These are phyloP conservation scores for Rhopalosiphum nymphaeae DNA, from an alignment of 2,888 invertebrate genomes.

Conservation along the genomic window DNA sequence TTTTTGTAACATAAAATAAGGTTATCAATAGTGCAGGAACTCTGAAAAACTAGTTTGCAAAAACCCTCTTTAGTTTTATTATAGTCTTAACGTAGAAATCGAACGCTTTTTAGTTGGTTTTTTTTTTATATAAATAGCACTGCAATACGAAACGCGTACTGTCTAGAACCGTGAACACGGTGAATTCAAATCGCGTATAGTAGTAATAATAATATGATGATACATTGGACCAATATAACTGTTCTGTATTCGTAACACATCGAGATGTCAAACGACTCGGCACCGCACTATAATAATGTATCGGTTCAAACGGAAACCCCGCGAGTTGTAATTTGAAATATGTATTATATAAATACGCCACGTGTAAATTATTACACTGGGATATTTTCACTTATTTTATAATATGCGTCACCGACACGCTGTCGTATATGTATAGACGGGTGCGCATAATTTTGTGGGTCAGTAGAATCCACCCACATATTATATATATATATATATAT, in stretches of 20 bases:
- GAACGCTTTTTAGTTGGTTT: neutral
- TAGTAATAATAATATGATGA: neutral
- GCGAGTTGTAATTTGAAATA: neutral
- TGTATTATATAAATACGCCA: neutral
- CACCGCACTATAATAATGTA: neutral
- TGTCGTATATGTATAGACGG: neutral
- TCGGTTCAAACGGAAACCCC: neutral
- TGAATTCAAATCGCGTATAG: neutral
- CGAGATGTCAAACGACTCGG: neutral
- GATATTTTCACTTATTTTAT: neutral
- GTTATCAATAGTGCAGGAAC: neutral
- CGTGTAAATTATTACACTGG: neutral
- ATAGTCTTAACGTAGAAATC: neutral
- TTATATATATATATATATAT: neutral
- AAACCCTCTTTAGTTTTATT: neutral
- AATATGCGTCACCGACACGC: neutral
- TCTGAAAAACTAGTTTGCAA: neutral
- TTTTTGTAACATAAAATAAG: neutral
- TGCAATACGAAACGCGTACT: neutral
- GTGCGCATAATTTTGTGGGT: neutral
- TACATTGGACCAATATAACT: neutral
- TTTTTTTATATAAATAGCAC: neutral
- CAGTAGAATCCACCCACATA: neutral
- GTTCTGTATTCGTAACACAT: neutral
- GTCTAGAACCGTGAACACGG: neutral